phyloP scores from a whole-genome alignment of 2,797 vertebrate genomes.

The Necrosyrtes monachus region DNA sequence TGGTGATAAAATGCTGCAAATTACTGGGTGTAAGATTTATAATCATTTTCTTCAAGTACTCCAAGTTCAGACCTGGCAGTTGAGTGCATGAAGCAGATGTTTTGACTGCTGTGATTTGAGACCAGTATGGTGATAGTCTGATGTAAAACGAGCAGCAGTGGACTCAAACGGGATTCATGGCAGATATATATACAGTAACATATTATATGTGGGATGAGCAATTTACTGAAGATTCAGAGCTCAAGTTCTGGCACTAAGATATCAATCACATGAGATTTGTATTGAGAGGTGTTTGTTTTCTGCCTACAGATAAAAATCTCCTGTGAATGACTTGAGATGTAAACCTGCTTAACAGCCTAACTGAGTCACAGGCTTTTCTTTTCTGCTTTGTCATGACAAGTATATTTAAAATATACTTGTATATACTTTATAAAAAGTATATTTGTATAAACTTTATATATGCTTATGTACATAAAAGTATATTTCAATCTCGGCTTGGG shows the following conservation, averaged over 20 bases:
- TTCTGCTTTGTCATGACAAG: background rate
- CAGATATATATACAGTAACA: background rate
- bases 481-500: background rate
- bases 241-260: background rate
- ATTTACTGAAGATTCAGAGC: background rate
- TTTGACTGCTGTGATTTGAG: background rate
- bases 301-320: background rate
- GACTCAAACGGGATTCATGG: background rate
- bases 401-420: background rate
- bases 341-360: background rate
- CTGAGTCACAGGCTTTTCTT: background rate
- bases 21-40: background rate
- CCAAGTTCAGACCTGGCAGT: background rate
- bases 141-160: background rate
- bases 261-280: background rate
- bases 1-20: background rate
- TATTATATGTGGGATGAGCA: background rate
- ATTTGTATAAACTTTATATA: background rate
- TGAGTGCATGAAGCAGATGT: background rate
- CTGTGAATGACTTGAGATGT: background rate
- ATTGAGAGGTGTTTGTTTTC: background rate
- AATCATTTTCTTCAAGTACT: background rate
- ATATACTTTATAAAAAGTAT: background rate
- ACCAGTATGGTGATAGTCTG: background rate
- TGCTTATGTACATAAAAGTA: background rate